Base-by-base conservation (phyloP, 1,140 invertebrate species). In the Eulimnadia texana region DNA sequence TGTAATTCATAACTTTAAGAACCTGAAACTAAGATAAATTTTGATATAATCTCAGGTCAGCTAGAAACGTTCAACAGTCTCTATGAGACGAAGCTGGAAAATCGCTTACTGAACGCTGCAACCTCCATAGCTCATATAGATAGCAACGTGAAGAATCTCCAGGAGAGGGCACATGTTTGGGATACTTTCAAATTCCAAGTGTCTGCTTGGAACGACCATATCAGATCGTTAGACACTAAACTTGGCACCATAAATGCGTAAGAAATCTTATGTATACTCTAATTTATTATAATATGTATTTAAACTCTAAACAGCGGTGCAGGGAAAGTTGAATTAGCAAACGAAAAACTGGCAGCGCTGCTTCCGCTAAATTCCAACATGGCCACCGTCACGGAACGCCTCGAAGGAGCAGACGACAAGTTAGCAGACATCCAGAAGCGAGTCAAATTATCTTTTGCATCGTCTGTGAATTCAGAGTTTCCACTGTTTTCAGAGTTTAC, bases 181-280 rank as follows among this genome's bases (percentile, higher is more conserved):
- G 74, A 76, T 61, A 72, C 73, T 20, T 73, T 75, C 66, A 73
- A 76, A 63, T 66, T 73, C 47, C 74, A 75, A 63, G 70, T 76
- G 3, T 65, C 72, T 10, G 73, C 74, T 6, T 76, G 74, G 74
- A 73, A 74, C 57, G 74, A 76, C 50, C 74, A 75, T 65, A 71
- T 76, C 20, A 72, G 71, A 50, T 68, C 72, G 9, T 56, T 74
- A n/a, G 74, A 76, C 61, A 70, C 67, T 58, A 76, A 76, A 67
- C 63, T 75, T 19, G 73, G 74, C 57, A 71, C 74, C 23, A 66
- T 75, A n/a, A 75, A 67, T 67, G 73, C 71, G 73, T 73, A 42
- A 42, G 16, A 9, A 42, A 42, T 6, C n/a, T n/a, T n/a, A n/a
- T n/a, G n/a, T n/a, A n/a, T n/a, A n/a, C n/a, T n/a, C n/a, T n/a